Percentiles rank a stretch among this genome's conserved stretches.
Conservation (phyloP, 2,797 vertebrate species). For the Podarcis siculus region DNA sequence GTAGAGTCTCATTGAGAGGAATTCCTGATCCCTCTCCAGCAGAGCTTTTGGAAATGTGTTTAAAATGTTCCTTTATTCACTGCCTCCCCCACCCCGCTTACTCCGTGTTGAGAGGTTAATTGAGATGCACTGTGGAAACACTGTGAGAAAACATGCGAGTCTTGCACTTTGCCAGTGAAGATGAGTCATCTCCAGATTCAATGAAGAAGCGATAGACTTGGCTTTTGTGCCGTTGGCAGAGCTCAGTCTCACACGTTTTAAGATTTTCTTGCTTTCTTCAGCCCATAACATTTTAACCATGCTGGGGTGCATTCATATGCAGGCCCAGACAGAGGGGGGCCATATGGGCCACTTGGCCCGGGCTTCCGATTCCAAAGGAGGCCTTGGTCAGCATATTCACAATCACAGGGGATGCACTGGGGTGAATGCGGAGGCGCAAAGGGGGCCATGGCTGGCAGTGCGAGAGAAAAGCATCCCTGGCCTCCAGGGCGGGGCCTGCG, state of each 20-base stretch:
- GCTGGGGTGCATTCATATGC: background rate
- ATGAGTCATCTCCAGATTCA: constrained; percentile 15
- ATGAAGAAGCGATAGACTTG: background rate
- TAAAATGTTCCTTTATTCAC: background rate
- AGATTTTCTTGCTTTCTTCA: background rate
- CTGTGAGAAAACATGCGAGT: background rate
- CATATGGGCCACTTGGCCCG: too few species aligned
- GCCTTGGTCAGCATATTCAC: too few species aligned
- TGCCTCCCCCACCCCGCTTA: background rate
- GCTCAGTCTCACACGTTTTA: background rate
- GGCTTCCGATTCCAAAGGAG: too few species aligned
- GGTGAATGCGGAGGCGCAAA: too few species aligned
- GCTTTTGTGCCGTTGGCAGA: constrained; percentile 3
- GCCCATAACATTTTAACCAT: background rate
- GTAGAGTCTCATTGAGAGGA: background rate
- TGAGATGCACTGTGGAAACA: constrained; percentile 28
- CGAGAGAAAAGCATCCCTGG: too few species aligned
- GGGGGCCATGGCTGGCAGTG: too few species aligned
- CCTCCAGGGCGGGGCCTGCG: too few species aligned
- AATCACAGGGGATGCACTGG: too few species aligned
- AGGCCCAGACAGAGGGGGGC: too few species aligned
- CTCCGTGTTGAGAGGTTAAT: constrained; percentile 39
- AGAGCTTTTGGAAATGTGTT: constrained; percentile 42
- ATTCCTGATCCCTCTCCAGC: constrained; percentile 15
- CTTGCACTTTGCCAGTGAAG: constrained; percentile 1